Conservation (phyloP, 1,140 invertebrate genomes). For the Periplaneta americana region DNA sequence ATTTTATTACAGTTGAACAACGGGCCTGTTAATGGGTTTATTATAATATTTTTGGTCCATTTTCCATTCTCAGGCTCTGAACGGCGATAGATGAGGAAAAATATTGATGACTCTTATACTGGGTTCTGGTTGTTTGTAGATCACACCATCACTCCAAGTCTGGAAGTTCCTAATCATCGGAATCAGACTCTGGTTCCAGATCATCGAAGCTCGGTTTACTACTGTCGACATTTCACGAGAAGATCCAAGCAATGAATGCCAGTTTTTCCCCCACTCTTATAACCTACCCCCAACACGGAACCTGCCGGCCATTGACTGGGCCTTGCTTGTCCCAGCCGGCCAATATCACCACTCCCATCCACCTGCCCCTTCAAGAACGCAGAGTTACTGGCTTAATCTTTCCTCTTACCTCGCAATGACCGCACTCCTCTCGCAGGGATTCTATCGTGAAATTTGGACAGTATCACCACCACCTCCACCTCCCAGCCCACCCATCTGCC, state of each 20-base stretch:
- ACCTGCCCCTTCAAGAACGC: no score
- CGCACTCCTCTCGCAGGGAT: no score
- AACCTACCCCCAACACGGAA: no score
- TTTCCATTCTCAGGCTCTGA: neutral
- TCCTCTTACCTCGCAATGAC: no score
- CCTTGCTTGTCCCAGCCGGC: no score
- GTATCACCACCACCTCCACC: conserved; percentile 26
- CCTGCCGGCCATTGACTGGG: no score
- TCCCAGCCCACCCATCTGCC: conserved; percentile 38
- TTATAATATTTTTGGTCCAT: neutral
- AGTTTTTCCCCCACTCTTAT: no score
- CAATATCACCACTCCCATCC: no score
- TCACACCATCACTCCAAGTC: conserved; percentile 41
- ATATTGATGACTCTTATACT: neutral
- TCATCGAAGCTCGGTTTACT: conserved; percentile 45
- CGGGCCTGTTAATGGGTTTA: neutral
- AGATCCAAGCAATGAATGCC: no score
- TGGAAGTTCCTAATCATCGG: conserved; percentile 51
- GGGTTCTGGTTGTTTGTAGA: neutral
- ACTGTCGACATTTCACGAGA: no score
- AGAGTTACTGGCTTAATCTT: no score
- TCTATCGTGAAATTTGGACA: no score
- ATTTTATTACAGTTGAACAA: neutral
- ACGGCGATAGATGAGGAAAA: neutral
- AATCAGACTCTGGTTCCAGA: conserved; percentile 43